These are phyloP conservation scores for Lathamus discolor DNA, from an alignment of 2,113 vertebrate species.

Conservation along the genomic window DNA sequence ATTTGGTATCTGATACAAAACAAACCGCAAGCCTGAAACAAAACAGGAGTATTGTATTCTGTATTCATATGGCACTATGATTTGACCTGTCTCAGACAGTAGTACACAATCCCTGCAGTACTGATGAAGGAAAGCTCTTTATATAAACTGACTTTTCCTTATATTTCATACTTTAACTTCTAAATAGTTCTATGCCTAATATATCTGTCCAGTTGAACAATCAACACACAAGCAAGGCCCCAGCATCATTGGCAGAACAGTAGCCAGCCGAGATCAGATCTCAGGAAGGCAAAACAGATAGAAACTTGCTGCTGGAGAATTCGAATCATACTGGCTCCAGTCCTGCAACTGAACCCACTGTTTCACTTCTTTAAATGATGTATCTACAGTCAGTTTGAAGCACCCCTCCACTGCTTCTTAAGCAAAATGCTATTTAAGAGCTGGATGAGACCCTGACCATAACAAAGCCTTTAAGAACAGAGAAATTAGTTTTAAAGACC, in stretches of 20 bases:
- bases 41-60: neutral
- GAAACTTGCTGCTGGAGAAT: neutral
- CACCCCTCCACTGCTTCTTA: neutral
- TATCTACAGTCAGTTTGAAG: neutral
- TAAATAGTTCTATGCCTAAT: neutral
- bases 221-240: neutral
- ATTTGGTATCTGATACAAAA: neutral
- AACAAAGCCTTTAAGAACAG: neutral
- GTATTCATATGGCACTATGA: neutral
- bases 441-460: neutral
- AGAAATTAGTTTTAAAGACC: neutral
- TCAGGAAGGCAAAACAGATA: neutral
- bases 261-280: fast-evolving
- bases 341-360: neutral
- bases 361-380: neutral
- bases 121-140: neutral
- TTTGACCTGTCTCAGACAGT: neutral
- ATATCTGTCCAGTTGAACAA: neutral
- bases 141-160: neutral
- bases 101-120: neutral
- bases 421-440: neutral
- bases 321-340: neutral
- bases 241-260: neutral
- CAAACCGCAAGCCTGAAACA: neutral
- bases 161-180: neutral